Evolutionary conservation across 1,140 invertebrate species (phyloP).

Genomic region (Drosophila lowei): DNA sequence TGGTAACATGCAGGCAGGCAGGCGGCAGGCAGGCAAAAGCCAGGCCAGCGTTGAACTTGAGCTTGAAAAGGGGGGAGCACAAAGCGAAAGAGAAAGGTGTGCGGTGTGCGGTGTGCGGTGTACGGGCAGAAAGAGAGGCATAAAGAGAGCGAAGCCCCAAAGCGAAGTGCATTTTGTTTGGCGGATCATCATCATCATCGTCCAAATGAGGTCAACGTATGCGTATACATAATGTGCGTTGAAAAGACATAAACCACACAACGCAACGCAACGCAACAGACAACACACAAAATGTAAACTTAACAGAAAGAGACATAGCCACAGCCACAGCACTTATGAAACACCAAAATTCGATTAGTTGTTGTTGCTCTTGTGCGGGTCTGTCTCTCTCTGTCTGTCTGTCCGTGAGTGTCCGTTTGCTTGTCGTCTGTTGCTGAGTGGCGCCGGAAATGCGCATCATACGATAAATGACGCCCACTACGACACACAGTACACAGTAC

Average conservation of each 20-base stretch:
- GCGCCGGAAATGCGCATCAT: conserved; percentile 72
- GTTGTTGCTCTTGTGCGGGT: conserved; percentile 15
- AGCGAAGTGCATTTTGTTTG: too few species aligned
- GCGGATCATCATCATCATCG: conserved; percentile 35
- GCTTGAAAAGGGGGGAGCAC: conserved; percentile 71
- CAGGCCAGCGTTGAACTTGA: conserved; percentile 70
- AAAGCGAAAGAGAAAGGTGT: conserved; percentile 22
- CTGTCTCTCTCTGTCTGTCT: conserved; percentile 23
- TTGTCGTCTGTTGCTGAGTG: conserved; percentile 44
- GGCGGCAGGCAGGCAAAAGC: conserved; percentile 30
- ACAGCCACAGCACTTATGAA: conserved; percentile 55
- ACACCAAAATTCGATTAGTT: conserved; percentile 39
- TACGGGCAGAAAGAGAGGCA: not conserved
- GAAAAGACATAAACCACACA: conserved; percentile 50
- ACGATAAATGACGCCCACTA: conserved; percentile 63
- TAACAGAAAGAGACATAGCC: conserved; percentile 14
- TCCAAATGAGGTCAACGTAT: conserved; percentile 66
- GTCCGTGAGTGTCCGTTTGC: not conserved
- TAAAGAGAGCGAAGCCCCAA: not conserved
- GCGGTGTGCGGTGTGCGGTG: too few species aligned
- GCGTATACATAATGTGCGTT: conserved; percentile 72
- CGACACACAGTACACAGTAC: conserved; percentile 5
- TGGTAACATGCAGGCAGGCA: conserved; percentile 62
- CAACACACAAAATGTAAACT: too few species aligned
- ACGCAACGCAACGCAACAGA: too few species aligned